These are phyloP conservation scores for Crossocerus cetratus DNA, from an alignment of 2,888 invertebrate species.

Conservation along the genomic window DNA sequence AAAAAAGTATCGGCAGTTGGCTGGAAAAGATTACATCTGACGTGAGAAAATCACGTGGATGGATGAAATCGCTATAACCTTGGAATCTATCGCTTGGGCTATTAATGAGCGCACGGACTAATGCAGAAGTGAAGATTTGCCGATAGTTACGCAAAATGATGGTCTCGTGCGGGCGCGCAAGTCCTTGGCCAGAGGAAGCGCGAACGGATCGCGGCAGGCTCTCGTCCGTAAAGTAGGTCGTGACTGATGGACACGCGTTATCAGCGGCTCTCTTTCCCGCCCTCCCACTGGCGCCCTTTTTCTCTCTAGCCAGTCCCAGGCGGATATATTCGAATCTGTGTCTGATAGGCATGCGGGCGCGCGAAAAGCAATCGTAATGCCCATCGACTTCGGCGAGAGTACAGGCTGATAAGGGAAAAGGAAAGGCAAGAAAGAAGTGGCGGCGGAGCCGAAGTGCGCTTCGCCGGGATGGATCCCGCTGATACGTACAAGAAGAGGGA, in stretches of 20 bases:
- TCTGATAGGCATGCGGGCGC: slow-evolving; percentile 14
- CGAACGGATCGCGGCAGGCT: slow-evolving; percentile 15
- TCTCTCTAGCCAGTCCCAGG: too few species aligned
- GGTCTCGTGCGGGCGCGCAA: not conserved
- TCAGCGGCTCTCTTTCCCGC: not conserved
- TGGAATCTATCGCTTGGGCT: too few species aligned
- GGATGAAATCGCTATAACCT: too few species aligned
- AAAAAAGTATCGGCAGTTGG: slow-evolving; percentile 9
- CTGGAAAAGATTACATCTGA: not conserved
- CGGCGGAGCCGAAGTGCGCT: not conserved
- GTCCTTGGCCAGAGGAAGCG: slow-evolving; percentile 16
- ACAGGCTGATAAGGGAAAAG: not conserved
- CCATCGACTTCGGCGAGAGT: not conserved
- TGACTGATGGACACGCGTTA: slow-evolving; percentile 27
- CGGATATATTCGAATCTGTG: slow-evolving; percentile 13
- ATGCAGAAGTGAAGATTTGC: not conserved
- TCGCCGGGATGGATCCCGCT: slow-evolving; percentile 8
- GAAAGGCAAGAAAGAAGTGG: slow-evolving; percentile 16
- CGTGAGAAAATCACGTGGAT: too few species aligned
- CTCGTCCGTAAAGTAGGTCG: slow-evolving; percentile 28
- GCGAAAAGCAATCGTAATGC: slow-evolving; percentile 12
- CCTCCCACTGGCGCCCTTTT: too few species aligned
- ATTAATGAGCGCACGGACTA: too few species aligned
- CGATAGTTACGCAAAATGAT: slow-evolving; percentile 3
- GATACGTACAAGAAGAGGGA: slow-evolving; percentile 20